A percentile compares a stretch with the other conserved stretches of the same genome.
These are phyloP conservation scores for Notothenia rossii DNA, from an alignment of 2,113 vertebrate genomes.

Conservation along the genomic window DNA sequence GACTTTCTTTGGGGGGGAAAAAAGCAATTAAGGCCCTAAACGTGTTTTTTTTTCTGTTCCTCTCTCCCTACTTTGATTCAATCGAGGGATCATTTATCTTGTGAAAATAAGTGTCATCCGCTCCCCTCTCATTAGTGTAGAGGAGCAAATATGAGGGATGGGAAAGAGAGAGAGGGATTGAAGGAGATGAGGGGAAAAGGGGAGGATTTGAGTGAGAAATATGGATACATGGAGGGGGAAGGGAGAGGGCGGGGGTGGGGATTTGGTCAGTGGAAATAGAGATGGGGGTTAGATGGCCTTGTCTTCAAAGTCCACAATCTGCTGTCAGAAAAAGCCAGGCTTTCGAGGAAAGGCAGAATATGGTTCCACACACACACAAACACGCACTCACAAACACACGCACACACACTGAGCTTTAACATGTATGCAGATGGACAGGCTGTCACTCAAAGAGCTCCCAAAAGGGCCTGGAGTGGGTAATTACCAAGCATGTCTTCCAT, in stretches of 20 bases:
- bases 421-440: constrained; percentile 77
- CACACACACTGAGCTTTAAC: constrained; percentile 60
- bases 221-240: constrained; percentile 35
- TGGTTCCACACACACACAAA: background rate
- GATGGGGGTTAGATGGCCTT: constrained; percentile 61
- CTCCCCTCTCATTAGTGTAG: constrained; percentile 60
- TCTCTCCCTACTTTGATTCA: constrained; percentile 46
- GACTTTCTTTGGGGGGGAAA: constrained; percentile 55
- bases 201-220: constrained; percentile 27
- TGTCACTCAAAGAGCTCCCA: constrained; percentile 77
- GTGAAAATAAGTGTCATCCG: constrained; percentile 65
- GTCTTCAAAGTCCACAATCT: constrained; percentile 64
- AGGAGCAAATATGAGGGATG: constrained; percentile 45
- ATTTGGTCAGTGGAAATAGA: constrained; percentile 57
- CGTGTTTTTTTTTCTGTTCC: constrained; percentile 23
- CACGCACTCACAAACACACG: constrained; percentile 20
- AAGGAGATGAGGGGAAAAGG: constrained; percentile 32
- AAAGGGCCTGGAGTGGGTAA: constrained; percentile 76
- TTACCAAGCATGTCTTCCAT: constrained; percentile 80
- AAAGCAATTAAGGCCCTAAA: constrained; percentile 68
- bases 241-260: constrained; percentile 6
- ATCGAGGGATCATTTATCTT: constrained; percentile 71
- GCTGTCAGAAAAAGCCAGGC: constrained; percentile 47
- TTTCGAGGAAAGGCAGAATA: constrained; percentile 28
- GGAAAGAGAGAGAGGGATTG: constrained; percentile 19